Evolutionary conservation across 1,140 invertebrate species (phyloP), one percentile per base, ranked within the genome.

Genomic region (Hyles vespertilio): DNA sequence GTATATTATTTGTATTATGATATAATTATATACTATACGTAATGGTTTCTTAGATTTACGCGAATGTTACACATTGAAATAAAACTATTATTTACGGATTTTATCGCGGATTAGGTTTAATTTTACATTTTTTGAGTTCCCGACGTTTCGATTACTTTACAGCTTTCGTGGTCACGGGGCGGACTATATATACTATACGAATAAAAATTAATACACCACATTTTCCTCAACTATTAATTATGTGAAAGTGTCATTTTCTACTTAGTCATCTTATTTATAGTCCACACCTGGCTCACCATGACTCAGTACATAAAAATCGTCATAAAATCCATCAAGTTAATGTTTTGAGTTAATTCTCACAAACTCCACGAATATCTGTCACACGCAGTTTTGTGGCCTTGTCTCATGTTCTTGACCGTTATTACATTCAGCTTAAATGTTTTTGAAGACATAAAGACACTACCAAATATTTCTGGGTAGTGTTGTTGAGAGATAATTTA

Each of bases 381-480:
- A 50, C 50, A 53, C 54, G 60, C 46, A 56, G 61, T 70, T 67
- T 22, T 69, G 73, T 70, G 65, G 63, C 59, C 68, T 67, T 62
- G 71, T 73, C 66, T 71, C 47, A 67, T 63, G 65, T 67, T 73
- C 67, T 65, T 61, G 53, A 65, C 56, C 62, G 65, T 69, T 75
- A 72, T 72, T 66, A 77, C 68, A 68, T 61, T 60, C 73, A 51
- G 72, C 69, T 76, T 76, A 75, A 71, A 81, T 72, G 72, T 81
- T 81, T 76, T 75, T 74, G 70, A 77, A 71, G 72, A 77, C 74
- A 79, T 80, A 82, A 77, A 77, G 67, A 63, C 70, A 70, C 72
- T 79, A 80, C 73, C 69, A 82, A 75, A 79, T 70, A 69, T 65
- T 69, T 75, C 58, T 67, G 61, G 67, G 62, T 66, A 58, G 62